Evolutionary conservation across 92 coral and sea anemone species (phyloP), one percentile per base, ranked within the genome.

Genomic region (Phenganax stokvisi): DNA sequence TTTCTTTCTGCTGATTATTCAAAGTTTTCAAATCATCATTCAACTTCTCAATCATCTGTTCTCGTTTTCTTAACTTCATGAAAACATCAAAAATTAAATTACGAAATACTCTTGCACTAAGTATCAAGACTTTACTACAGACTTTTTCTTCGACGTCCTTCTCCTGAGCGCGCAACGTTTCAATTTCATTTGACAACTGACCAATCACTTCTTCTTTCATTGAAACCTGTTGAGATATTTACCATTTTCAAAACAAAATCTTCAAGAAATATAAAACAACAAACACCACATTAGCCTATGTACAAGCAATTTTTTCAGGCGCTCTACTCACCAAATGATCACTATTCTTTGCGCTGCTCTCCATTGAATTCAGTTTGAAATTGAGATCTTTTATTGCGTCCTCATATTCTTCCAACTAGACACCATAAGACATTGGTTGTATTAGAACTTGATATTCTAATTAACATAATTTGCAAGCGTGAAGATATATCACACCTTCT

Each of bases 191-290:
- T 6, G 96, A 84, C 77, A 96, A 79, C 83, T 96, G 97, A 47
- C 84, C 89, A 54, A 96, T 90, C 12, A 93, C 82, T 56, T 96
- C 99, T 68, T 96, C 99, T 74, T 96, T 96, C 89, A 96, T 96
- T 17, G 78, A 86, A 55, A 89, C 81, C 98, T 93, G 73, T 64
- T 11, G 28, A 77, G 47, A 37, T 37, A 37, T 37, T 37, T 5
- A 37, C 2, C 47, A 37, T 37, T 37, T 37, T 37, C 47, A 37
- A 37, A 37, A 37, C 47, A 37, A 37, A 37, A 37, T 37, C 47
- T 37, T 37, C 47, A 37, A 37, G 47, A 37, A 37, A 37, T 5
- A 37, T 37, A 37, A 37, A 37, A 37, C 47, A 37, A 37, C 47
- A 37, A 37, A 37, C 47, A 37, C 5, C 25, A 20, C 25, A 20